These are phyloP conservation scores for Rhinophrynus dorsalis DNA, from an alignment of 2,797 vertebrate species.

Conservation along the genomic window DNA sequence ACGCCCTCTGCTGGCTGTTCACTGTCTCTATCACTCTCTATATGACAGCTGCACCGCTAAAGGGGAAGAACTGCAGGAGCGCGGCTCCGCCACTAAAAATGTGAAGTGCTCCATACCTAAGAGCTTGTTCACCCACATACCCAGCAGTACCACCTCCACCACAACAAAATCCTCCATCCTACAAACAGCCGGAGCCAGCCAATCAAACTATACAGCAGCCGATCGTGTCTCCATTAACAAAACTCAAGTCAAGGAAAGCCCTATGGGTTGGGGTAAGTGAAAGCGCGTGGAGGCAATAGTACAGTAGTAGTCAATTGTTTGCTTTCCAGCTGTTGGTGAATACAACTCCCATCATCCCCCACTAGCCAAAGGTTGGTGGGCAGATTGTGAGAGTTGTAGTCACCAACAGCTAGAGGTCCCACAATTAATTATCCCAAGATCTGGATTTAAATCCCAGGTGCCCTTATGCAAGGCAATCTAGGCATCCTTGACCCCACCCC, in stretches of 20 bases:
- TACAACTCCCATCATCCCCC: too few relatives aligned
- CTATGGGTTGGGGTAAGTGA: slow-evolving; percentile 52
- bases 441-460: too few relatives aligned
- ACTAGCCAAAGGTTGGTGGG: too few relatives aligned
- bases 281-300: fast-evolving
- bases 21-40: too few relatives aligned
- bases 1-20: too few relatives aligned
- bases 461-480: too few relatives aligned
- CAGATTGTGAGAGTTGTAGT: too few relatives aligned
- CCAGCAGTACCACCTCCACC: neutral
- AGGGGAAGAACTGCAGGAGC: slow-evolving; percentile 42
- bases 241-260: fast-evolving
- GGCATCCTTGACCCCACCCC: too few relatives aligned
- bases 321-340: too few relatives aligned
- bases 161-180: neutral
- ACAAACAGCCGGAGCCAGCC: neutral
- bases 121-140: neutral
- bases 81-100: slow-evolving; percentile 47
- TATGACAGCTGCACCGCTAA: slow-evolving; percentile 60
- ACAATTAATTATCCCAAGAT: too few relatives aligned
- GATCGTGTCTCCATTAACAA: fast-evolving
- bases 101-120: slow-evolving; percentile 52
- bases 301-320: too few relatives aligned
- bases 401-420: too few relatives aligned
- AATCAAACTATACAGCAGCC: neutral